Conservation (phyloP, 1,140 invertebrate genomes). For the Nomia melanderi region DNA sequence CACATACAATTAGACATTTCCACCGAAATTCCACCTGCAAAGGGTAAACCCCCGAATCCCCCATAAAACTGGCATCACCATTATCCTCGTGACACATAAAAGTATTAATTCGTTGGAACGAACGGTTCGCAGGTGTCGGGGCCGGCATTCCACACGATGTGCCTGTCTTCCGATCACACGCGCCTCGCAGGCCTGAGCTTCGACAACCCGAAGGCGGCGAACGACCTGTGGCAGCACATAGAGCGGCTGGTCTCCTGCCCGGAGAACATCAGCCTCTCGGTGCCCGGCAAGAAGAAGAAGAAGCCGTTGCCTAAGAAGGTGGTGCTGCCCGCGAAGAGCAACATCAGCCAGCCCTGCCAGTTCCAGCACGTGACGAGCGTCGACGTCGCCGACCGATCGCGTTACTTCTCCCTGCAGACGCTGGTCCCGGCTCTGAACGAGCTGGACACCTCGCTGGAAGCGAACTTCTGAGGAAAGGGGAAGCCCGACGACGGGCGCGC, state of each 20-base stretch:
- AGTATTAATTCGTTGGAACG: too few relatives aligned
- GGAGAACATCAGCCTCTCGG: conserved; percentile 89
- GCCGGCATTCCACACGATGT: conserved; percentile 91
- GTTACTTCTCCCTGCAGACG: conserved; percentile 86
- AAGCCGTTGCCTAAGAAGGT: conserved; percentile 81
- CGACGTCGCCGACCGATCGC: conserved; percentile 85
- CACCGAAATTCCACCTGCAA: too few relatives aligned
- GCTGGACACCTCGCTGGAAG: conserved; percentile 67
- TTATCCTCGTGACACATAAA: too few relatives aligned
- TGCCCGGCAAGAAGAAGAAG: conserved; percentile 85
- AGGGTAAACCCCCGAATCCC: too few relatives aligned
- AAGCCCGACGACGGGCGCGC: conserved; percentile 17
- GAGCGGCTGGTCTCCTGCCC: conserved; percentile 88
- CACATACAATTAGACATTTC: too few relatives aligned
- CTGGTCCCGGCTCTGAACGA: conserved; percentile 77
- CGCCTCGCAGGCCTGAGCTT: conserved; percentile 83
- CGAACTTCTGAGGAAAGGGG: conserved; percentile 63
- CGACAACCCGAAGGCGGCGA: conserved; percentile 87
- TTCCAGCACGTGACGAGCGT: conserved; percentile 93
- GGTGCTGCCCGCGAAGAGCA: conserved; percentile 87
- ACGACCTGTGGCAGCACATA: conserved; percentile 86
- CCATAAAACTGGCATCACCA: too few relatives aligned
- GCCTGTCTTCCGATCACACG: conserved; percentile 87
- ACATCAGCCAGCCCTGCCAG: conserved; percentile 93
- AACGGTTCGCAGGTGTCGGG: conserved; percentile 80